Conservation (phyloP, 1,140 invertebrate genomes). For the Polypedilum vanderplanki region DNA sequence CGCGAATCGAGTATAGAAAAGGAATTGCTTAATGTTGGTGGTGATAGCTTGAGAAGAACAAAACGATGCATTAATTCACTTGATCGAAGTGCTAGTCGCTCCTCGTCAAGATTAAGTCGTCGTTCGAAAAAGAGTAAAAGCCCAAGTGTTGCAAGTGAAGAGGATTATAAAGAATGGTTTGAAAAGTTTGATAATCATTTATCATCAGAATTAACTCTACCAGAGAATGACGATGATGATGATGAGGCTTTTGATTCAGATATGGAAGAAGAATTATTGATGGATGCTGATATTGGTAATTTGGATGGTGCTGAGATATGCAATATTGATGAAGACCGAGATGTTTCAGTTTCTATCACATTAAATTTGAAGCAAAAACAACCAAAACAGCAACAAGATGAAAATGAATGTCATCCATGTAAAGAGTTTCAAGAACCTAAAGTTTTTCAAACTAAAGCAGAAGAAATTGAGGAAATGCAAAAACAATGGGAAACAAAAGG, state of each 20-base stretch:
- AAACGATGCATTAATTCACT: slow-evolving; percentile 23
- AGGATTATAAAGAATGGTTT: slow-evolving; percentile 24
- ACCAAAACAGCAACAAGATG: neutral
- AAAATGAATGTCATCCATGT: neutral
- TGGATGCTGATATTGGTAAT: slow-evolving; percentile 41
- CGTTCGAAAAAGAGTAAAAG: slow-evolving; percentile 1
- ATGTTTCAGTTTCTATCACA: neutral
- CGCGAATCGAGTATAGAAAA: neutral
- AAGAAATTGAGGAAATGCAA: neutral
- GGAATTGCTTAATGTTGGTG: neutral
- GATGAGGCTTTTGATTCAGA: slow-evolving; percentile 34
- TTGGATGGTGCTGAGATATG: slow-evolving; percentile 35
- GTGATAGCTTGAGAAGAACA: neutral
- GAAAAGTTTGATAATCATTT: slow-evolving; percentile 2
- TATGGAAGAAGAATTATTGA: slow-evolving; percentile 41
- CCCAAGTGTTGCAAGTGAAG: neutral
- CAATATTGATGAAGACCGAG: slow-evolving; percentile 22
- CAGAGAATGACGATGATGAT: slow-evolving; percentile 32
- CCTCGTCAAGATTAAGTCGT: slow-evolving; percentile 15
- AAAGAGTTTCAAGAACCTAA: neutral
- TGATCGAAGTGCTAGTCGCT: slow-evolving; percentile 7
- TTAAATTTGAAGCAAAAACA: slow-evolving; percentile 5
- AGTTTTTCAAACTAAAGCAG: neutral
- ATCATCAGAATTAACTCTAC: neutral
- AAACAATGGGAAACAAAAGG: neutral